Conservation (phyloP, 2,113 vertebrate genomes). For the Xiphophorus couchianus region DNA sequence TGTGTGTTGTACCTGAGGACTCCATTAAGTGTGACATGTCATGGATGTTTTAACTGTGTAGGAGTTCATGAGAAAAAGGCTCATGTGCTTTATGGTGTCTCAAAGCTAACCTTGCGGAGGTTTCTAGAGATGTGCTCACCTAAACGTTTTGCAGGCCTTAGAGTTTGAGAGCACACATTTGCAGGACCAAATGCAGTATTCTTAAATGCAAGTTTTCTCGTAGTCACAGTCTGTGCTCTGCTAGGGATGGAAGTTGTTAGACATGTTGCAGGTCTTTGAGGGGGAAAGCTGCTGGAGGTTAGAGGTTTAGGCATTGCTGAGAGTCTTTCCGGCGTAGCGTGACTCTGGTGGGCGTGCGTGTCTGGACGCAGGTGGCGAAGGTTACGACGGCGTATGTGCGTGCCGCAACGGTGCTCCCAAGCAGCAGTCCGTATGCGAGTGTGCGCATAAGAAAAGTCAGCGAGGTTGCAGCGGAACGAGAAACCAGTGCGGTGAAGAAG, state of each 20-base stretch:
- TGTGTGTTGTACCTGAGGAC: conserved; percentile 1
- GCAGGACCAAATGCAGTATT: conserved; percentile 18
- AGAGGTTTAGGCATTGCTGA: conserved; percentile 46
- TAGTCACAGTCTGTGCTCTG: conserved; percentile 55
- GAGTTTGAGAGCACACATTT: conserved; percentile 1
- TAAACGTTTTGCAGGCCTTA: background rate
- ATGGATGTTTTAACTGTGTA: background rate
- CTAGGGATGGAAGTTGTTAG: conserved; percentile 60
- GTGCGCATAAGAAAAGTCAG: conserved; percentile 40
- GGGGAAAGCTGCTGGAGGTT: conserved; percentile 45
- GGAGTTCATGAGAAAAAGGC: no score
- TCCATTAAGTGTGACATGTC: background rate
- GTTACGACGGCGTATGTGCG: conserved; percentile 35
- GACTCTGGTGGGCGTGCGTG: conserved; percentile 46
- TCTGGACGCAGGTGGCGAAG: conserved; percentile 59
- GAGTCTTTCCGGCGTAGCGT: conserved; percentile 44
- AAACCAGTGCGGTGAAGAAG: conserved; percentile 64
- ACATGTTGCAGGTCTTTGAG: conserved; percentile 64
- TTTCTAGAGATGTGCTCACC: background rate
- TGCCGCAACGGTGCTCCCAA: conserved; percentile 56
- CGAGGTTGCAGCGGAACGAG: conserved; percentile 68
- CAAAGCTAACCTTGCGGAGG: background rate
- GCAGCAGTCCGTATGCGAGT: conserved; percentile 31
- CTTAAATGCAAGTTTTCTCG: conserved; percentile 30
- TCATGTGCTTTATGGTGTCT: background rate